phyloP scores from a whole-genome alignment of 1,140 invertebrate species.

The Papilio xuthus region DNA sequence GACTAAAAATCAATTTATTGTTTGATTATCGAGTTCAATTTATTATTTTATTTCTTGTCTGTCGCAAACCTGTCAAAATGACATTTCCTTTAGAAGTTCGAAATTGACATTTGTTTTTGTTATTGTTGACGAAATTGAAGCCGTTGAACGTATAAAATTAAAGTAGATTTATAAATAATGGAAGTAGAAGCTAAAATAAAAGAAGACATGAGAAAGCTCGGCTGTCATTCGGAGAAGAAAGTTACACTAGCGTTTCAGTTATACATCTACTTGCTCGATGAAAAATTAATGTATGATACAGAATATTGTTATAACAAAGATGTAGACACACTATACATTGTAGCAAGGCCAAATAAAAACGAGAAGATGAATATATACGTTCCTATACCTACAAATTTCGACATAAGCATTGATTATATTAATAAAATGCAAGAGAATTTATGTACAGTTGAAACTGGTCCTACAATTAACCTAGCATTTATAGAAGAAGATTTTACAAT shows the following conservation, averaged over 20 bases:
- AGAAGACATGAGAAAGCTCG: slow-evolving; percentile 70
- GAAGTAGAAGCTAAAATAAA: slow-evolving; percentile 74
- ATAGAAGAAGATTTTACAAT: slow-evolving; percentile 71
- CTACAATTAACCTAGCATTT: slow-evolving; percentile 68
- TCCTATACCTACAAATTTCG: slow-evolving; percentile 58
- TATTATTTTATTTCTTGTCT: not conserved
- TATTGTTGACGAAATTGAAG: not conserved
- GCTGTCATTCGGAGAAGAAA: slow-evolving; percentile 67
- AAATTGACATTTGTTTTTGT: not conserved
- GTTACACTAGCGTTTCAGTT: slow-evolving; percentile 67
- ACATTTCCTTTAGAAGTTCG: not conserved
- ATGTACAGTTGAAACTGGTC: slow-evolving; percentile 72
- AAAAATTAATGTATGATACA: slow-evolving; percentile 75
- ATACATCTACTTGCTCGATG: slow-evolving; percentile 71
- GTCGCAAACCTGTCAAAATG: not conserved
- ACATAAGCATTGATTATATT: slow-evolving; percentile 62
- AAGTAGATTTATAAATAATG: slow-evolving; percentile 45
- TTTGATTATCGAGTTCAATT: no score
- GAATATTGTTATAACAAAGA: slow-evolving; percentile 77
- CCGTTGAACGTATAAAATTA: not conserved
- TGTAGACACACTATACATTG: slow-evolving; percentile 69
- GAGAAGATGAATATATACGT: slow-evolving; percentile 75
- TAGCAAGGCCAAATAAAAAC: slow-evolving; percentile 62
- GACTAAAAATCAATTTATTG: no score
- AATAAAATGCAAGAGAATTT: slow-evolving; percentile 70